Base-by-base conservation (phyloP, 2,797 vertebrate species). In the Rhynchotus rufescens region DNA sequence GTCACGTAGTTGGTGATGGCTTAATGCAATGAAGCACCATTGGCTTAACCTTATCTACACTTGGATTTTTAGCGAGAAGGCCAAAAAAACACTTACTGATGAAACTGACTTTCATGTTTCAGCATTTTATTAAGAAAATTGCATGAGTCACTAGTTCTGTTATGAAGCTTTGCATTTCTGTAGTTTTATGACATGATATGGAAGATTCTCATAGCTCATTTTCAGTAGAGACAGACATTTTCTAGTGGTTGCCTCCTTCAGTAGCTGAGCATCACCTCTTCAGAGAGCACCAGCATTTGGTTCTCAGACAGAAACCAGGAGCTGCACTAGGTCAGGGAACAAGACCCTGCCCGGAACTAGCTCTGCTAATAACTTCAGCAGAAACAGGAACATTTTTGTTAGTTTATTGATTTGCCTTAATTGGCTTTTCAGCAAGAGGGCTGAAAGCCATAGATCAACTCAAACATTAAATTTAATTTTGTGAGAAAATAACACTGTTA, bases 351-450 rank as follows among this genome's bases (percentile, higher is more conserved):
- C 77, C 69, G 40, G 51, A 91, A 38, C 49, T 14, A n/a, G 36
- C 32, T n/a, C 6, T 36, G 34, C 49, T 61, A 75, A 9, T 64
- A 74, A 88, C 47, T 76, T 47, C 69, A 52, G 69, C 40, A 66
- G 82, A 85, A 81, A 52, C 87, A 62, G 75, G 36, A 85, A 90
- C 67, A 68, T 84, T 92, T 90, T 86, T 95, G 95, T 98, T 98
- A 97, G 95, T 98, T 98, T 60, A 97, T 97, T 97, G 93, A 97
- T 98, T 97, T 96, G 95, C 97, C 93, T 96, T 97, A 96, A 97
- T 96, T 96, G 86, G 52, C 1, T 0, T 36, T 83, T 80, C 93
- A 96, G 97, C 98, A 96, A 97, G 80, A 88, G 52, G 95, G 93
- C 94, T 97, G 51, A 86, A 92, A 89, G 89, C 65, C 92, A 93